Evolutionary conservation across 2,888 invertebrate genomes (phyloP).

Genomic region (Labia minor): DNA sequence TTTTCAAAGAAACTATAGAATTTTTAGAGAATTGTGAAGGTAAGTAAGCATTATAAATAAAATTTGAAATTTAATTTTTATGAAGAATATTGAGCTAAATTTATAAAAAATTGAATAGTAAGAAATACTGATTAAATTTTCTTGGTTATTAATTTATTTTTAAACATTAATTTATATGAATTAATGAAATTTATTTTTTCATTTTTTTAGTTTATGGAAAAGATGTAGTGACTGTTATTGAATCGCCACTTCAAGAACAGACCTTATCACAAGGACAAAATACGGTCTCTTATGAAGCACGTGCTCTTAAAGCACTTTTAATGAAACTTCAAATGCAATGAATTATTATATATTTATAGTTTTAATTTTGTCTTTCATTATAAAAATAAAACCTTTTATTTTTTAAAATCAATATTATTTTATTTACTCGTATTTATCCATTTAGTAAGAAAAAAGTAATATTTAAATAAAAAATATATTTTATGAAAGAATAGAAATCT

Average conservation of each 20-base stretch:
- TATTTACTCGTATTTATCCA: no score
- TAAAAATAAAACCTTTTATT: no score
- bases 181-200: constrained; percentile 21
- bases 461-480: no score
- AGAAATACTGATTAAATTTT: constrained; percentile 8
- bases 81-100: not conserved
- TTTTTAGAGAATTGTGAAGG: constrained; percentile 85
- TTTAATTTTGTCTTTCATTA: no score
- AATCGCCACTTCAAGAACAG: constrained; percentile 65
- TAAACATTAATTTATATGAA: no score
- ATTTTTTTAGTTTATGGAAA: constrained; percentile 68
- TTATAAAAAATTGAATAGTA: no score
- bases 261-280: constrained; percentile 63
- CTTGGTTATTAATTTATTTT: constrained; percentile 14
- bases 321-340: constrained; percentile 47
- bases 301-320: constrained; percentile 70
- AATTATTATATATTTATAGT: no score
- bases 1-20: constrained; percentile 74
- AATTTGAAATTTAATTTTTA: no score
- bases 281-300: constrained; percentile 83
- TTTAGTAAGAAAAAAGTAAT: no score
- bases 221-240: constrained; percentile 70
- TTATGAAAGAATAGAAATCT: no score
- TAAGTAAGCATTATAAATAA: constrained; percentile 35
- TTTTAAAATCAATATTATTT: no score